phyloP scores from a whole-genome alignment of 1,140 invertebrate genomes.

The Zaprionus africanus region DNA sequence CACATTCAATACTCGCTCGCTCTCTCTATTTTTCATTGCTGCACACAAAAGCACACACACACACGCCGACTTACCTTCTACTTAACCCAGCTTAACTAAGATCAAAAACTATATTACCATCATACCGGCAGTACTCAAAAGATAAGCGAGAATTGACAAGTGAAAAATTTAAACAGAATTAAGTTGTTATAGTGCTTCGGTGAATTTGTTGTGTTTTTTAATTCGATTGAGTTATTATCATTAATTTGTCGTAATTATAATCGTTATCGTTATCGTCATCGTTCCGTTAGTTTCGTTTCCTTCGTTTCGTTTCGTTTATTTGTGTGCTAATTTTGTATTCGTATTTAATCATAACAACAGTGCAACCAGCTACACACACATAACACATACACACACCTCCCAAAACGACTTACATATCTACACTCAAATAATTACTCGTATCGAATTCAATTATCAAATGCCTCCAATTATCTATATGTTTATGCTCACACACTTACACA shows the following conservation, averaged over 20 bases:
- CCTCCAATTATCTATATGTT: slow-evolving; percentile 20
- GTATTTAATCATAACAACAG: slow-evolving; percentile 52
- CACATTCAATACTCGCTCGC: slow-evolving; percentile 36
- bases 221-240: slow-evolving; percentile 16
- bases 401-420: neutral
- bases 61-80: neutral
- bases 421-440: slow-evolving; percentile 14
- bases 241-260: slow-evolving; percentile 17
- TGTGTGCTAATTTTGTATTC: slow-evolving; percentile 84
- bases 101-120: neutral
- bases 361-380: slow-evolving; percentile 31
- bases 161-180: neutral
- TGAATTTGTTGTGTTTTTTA: slow-evolving; percentile 23
- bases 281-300: slow-evolving; percentile 41
- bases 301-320: slow-evolving; percentile 51
- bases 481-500: slow-evolving; percentile 13
- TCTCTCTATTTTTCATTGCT: slow-evolving; percentile 5
- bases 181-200: slow-evolving; percentile 46
- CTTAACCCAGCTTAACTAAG: neutral
- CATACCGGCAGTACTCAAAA: neutral
- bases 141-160: neutral
- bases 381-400: slow-evolving; percentile 9
- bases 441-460: slow-evolving; percentile 21
- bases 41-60: slow-evolving; percentile 8
- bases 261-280: slow-evolving; percentile 26